Percentiles rank a stretch among this genome's conserved stretches.
These are phyloP conservation scores for Monochamus saltuarius DNA, from an alignment of 1,140 invertebrate species.

Conservation along the genomic window DNA sequence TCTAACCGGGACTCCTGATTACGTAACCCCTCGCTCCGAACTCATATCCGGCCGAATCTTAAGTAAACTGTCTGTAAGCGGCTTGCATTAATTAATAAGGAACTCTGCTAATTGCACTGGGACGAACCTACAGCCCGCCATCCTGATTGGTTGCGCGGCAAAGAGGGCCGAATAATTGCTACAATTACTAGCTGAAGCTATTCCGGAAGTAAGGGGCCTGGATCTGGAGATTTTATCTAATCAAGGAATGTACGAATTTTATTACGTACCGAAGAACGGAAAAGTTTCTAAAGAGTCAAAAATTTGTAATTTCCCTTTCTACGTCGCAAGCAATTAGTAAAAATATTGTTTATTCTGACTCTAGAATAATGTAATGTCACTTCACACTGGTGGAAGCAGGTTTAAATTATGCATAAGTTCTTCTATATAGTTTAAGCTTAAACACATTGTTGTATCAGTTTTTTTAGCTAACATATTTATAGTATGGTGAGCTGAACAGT, in stretches of 20 bases:
- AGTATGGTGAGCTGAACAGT: no score
- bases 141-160: conserved; percentile 38
- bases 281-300: no score
- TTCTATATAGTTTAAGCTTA: no score
- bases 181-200: conserved; percentile 28
- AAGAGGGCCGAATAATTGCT: conserved; percentile 40
- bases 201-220: conserved; percentile 11
- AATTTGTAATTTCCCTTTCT: no score
- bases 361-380: no score
- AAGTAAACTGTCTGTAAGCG: conserved; percentile 48
- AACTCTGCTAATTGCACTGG: conserved; percentile 51
- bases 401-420: no score
- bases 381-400: no score
- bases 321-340: no score
- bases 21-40: conserved; percentile 32
- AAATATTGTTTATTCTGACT: no score
- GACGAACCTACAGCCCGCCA: conserved; percentile 38
- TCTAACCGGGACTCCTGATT: conserved; percentile 32
- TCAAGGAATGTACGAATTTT: background rate
- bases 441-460: no score
- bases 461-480: no score
- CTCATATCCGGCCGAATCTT: conserved; percentile 49
- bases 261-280: no score
- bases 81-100: conserved; percentile 52
- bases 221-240: conserved; percentile 15